phyloP scores from a whole-genome alignment of 2,888 invertebrate species.

The Eucriotettix oculatus region DNA sequence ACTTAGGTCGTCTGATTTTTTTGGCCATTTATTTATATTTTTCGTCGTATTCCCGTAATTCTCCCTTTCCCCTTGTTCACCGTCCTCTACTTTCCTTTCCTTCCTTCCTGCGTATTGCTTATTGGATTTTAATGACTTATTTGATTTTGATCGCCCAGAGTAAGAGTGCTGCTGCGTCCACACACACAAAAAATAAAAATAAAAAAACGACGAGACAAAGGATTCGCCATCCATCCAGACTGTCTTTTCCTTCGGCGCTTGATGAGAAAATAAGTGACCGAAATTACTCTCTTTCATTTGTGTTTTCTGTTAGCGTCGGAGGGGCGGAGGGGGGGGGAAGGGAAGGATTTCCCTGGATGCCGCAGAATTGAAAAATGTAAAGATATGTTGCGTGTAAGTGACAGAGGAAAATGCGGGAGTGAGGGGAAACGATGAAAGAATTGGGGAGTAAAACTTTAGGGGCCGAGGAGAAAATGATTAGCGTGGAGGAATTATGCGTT shows the following conservation, averaged over 20 bases:
- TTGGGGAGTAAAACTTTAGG: background rate
- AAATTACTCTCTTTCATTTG: background rate
- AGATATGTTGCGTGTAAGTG: background rate
- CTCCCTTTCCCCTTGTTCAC: too few relatives aligned
- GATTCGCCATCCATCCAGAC: too few relatives aligned
- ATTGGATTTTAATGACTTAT: background rate
- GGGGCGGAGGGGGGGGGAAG: background rate
- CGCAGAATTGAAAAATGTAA: background rate
- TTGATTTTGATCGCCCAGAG: background rate
- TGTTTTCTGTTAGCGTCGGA: too few relatives aligned
- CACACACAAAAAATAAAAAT: too few relatives aligned
- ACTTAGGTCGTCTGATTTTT: too few relatives aligned
- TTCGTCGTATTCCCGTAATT: too few relatives aligned
- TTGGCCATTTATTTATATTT: too few relatives aligned
- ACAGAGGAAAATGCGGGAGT: background rate
- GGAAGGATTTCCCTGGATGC: background rate
- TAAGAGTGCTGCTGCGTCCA: background rate
- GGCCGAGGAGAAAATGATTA: background rate
- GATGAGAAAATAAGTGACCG: background rate
- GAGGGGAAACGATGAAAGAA: background rate
- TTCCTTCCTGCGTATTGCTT: background rate
- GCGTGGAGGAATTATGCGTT: background rate
- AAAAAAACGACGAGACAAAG: too few relatives aligned
- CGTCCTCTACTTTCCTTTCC: too few relatives aligned
- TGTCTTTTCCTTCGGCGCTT: background rate